Base-by-base conservation (phyloP, 2,113 vertebrate genomes). In the Scartelaos histophorus region DNA sequence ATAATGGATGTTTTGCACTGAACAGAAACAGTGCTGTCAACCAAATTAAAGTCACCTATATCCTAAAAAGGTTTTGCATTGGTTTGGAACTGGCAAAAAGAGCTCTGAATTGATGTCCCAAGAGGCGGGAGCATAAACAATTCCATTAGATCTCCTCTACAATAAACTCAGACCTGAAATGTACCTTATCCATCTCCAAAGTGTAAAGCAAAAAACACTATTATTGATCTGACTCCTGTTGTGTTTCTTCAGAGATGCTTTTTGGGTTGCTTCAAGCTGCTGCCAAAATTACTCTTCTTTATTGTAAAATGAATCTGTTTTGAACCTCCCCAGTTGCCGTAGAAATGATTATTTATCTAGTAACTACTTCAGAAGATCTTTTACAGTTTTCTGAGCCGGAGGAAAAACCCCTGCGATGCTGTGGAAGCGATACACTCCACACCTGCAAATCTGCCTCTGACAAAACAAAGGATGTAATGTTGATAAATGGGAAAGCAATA, bases 351-450 rank as follows among this genome's bases (percentile, higher is more conserved):
- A 64, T 64, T 70, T 47, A 56, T 34, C 0, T n/a, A 45, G 46
- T 3, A 65, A 38, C 60, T n/a, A 7, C 5, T 38, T 53, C 15
- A 38, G 25, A 24, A 7, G 54, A 22, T 13, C 16, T 51, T 64
- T 79, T 38, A 24, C 17, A 57, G 21, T 19, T 13, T 16, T 22
- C 35, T 25, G 11, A 46, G 56, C 16, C 73, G 70, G 57, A 34
- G 57, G 57, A 71, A 73, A 82, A 65, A 11, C 71, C 75, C 78
- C 79, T 21, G 34, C 47, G 47, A 65, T 75, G 7, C 45, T 25
- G 25, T 66, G 60, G 60, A 69, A 68, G 34, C 22, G 22, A 12
- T 69, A 19, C 61, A 49, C 15, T 81, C 65, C 69, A 56, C 71
- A 79, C 66, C 67, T 70, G 73, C 7, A 29, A 58, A 47, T 29